Conservation (phyloP, 2,113 vertebrate genomes). For the Corythornis madagascariensis region DNA sequence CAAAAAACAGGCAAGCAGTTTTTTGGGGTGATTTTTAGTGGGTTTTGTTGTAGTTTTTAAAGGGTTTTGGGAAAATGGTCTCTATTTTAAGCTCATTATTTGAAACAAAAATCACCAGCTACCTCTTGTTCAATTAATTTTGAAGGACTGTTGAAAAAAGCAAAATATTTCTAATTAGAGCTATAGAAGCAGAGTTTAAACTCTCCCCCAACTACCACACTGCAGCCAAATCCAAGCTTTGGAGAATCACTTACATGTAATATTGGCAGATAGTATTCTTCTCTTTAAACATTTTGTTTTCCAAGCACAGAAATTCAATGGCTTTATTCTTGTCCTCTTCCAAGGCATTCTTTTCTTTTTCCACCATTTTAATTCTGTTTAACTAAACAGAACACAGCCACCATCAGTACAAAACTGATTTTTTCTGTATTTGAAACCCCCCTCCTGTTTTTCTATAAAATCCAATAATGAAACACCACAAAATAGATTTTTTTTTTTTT, state of each 20-base stretch:
- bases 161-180: not conserved
- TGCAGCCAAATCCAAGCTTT: not conserved
- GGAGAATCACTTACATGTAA: slow-evolving; percentile 85
- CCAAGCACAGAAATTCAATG: slow-evolving; percentile 89
- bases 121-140: not conserved
- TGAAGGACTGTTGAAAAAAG: not conserved
- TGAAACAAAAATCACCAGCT: not conserved
- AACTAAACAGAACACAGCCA: slow-evolving; percentile 76
- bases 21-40: not conserved
- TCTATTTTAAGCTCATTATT: not conserved
- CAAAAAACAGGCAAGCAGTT: not conserved
- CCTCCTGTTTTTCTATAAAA: not conserved
- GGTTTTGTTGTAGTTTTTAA: not conserved
- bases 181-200: not conserved
- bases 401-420: not conserved
- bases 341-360: slow-evolving; percentile 95
- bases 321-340: slow-evolving; percentile 94
- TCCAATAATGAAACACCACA: not conserved
- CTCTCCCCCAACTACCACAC: not conserved
- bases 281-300: slow-evolving; percentile 91
- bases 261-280: slow-evolving; percentile 90
- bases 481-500: not conserved
- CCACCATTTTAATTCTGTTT: slow-evolving; percentile 94
- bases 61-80: not conserved
- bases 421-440: not conserved